Base-by-base conservation (phyloP, 2,888 invertebrate genomes). In the Latrodectus hesperus region DNA sequence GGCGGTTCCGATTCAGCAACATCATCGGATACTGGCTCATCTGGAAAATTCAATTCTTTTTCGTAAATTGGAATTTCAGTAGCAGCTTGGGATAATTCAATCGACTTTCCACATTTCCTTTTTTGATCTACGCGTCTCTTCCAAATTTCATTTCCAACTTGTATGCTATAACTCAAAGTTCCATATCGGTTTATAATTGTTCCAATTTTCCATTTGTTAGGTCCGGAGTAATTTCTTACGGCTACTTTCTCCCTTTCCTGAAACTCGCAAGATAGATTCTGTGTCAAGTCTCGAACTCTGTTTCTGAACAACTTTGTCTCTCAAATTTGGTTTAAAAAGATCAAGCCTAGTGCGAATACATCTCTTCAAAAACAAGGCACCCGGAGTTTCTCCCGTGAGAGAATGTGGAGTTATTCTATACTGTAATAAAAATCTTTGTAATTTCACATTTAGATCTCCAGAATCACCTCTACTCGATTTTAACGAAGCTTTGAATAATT, bases 1-100 rank as follows among this genome's bases (percentile, higher is more conserved):
- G 76, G 76, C 76, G 65, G 76, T 76, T 76, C 76, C 76, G 65
- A 65, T 76, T 76, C 76, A 76, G 76, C 76, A 76, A 76, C 76
- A 76, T 76, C 64, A 76, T 76, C 76, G 76, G 76, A 76, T 76
- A 76, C 76, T 76, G 76, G 76, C 76, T 76, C 65, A 76, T 76
- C 76, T 76, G 76, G 65, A 76, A 76, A 76, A 76, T 76, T 76
- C 76, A 76, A 76, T 76, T 76, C 76, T 76, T 76, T 38, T 3
- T 75, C 75, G 75, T 75, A 75, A 75, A 75, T 75, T 75, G 75
- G 64, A 75, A 75, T 75, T 75, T 75, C 75, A 75, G 64, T 75
- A 75, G 75, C 75, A 75, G 55, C 49, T 75, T 75, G 75, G 75
- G 38, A 75, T 60, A 75, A 55, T 64, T 75, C 75, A 75, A 60